phyloP scores from a whole-genome alignment of 2,113 vertebrate species.

The Hystrix cristata region DNA sequence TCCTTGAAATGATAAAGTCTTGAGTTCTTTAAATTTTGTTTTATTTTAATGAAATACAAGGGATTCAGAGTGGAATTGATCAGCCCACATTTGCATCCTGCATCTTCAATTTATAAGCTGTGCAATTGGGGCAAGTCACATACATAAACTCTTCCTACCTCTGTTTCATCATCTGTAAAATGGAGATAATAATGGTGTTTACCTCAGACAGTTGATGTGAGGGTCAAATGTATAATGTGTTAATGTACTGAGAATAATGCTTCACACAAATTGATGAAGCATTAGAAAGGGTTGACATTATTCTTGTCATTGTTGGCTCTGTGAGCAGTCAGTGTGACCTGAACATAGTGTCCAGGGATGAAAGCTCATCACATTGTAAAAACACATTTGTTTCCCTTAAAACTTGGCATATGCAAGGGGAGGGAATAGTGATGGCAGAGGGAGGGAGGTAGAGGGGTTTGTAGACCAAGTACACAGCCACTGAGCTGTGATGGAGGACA shows the following conservation, averaged over 20 bases:
- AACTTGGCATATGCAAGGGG: not conserved
- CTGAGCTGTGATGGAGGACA: not conserved
- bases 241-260: not conserved
- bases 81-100: not conserved
- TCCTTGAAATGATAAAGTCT: not conserved
- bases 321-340: not conserved
- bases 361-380: not conserved
- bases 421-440: not conserved
- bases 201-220: not conserved
- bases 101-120: not conserved
- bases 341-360: not conserved
- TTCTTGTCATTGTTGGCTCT: not conserved
- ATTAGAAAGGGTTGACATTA: not conserved
- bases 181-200: not conserved
- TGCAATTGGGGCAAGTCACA: not conserved
- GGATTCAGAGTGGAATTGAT: not conserved
- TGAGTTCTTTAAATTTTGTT: not conserved
- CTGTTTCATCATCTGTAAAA: not conserved
- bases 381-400: accelerated
- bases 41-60: not conserved
- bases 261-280: not conserved
- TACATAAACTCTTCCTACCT: not conserved
- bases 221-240: not conserved
- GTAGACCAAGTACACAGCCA: not conserved
- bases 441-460: accelerated